Base-by-base conservation (phyloP, 2,113 vertebrate species). In the Loxodonta africana region DNA sequence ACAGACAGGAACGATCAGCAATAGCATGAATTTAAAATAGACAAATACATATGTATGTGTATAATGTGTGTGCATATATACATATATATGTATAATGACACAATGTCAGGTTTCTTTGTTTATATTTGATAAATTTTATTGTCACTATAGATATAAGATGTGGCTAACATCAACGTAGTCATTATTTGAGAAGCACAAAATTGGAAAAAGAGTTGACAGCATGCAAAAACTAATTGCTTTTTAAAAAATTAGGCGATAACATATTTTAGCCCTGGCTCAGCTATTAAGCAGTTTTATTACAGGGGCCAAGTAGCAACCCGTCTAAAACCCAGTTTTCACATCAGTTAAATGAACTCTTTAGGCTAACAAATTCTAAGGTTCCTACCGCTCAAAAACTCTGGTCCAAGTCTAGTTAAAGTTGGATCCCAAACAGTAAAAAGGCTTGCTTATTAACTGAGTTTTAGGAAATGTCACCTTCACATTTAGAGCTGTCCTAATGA, bases 111-210 rank as follows among this genome's bases (percentile, higher is more conserved):
- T 74, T 85, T 9, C 21, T 94, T 94, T 71, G 33, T 82, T 84
- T 97, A 90, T 1, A 83, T 53, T 33, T 60, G 60, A 94, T 17
- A 65, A 85, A 83, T 44, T 95, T 96, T 73, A 77, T 48, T 90
- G 8, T 71, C 10, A 48, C 77, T 95, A 53, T 6, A 84, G 26
- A 33, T 93, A 17, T 69, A 91, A 73, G 44, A 78, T 48, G 23
- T 92, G 85, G 41, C 17, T 85, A 88, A 46, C 37, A 81, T 37
- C 60, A 94, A 83, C 14, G 62, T 53, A 93, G 41, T 17, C 83
- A 77, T 69, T 60, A 92, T 80, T 83, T 90, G 21, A 96, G 48
- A 90, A 88, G 8, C 28, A 93, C 86, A 73, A 96, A 73, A 93
- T 53, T 84, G 48, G 51, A 60, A 8, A 83, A 87, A 94, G 8